Conservation (phyloP, 2,797 vertebrate species). For the Pelobates cultripes region DNA sequence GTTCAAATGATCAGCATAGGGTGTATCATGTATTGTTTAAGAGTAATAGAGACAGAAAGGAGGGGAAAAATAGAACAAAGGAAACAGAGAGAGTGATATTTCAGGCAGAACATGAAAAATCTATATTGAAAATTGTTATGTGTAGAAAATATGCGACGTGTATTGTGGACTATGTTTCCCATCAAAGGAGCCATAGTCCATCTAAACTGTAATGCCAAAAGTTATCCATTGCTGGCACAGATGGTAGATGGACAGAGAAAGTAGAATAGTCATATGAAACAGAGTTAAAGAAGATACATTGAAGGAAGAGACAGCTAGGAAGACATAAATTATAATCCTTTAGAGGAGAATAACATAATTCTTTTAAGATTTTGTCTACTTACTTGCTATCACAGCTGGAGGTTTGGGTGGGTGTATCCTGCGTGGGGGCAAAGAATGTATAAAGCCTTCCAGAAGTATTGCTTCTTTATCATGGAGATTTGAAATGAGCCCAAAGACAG, state of each 20-base stretch:
- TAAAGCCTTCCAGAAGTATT: conserved; percentile 73
- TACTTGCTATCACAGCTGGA: conserved; percentile 46
- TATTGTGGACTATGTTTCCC: no score
- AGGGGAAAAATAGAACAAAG: conserved; percentile 9
- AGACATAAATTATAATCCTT: conserved; percentile 11
- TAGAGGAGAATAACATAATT: conserved; percentile 4
- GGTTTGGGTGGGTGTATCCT: conserved; percentile 30
- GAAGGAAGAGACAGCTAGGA: conserved; percentile 33
- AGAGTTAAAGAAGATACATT: conserved; percentile 16
- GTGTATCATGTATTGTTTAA: conserved; percentile 17
- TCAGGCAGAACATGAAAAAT: conserved; percentile 42
- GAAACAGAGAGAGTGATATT: conserved; percentile 39
- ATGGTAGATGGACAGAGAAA: conserved; percentile 4
- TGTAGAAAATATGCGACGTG: neutral
- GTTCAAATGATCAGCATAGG: conserved; percentile 12
- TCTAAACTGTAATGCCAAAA: no score
- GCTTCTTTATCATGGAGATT: conserved; percentile 73
- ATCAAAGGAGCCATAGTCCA: no score
- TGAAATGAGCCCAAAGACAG: conserved; percentile 60
- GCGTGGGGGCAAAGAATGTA: conserved; percentile 62
- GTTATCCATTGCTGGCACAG: no score
- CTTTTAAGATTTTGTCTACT: conserved; percentile 6
- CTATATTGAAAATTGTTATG: neutral
- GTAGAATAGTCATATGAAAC: neutral
- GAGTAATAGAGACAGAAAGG: conserved; percentile 25